phyloP scores from a whole-genome alignment of 1,140 invertebrate genomes.

The Bombyx mori region ASM3026992v2 NC_085129.1:6924501-6925000 shows the following conservation, averaged over 20 bases:
- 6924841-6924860: conserved; percentile 40
- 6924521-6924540: not conserved
- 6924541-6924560: not conserved
- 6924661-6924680: conserved; percentile 17
- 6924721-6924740: conserved; percentile 26
- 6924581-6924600: too few species aligned
- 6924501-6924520: not conserved
- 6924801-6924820: conserved; percentile 57
- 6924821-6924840: conserved; percentile 56
- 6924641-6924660: conserved; percentile 16
- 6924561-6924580: not conserved
- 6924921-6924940: conserved; percentile 67
- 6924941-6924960: conserved; percentile 55
- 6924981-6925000: conserved; percentile 47
- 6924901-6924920: conserved; percentile 68
- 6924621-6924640: conserved; percentile 5
- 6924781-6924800: conserved; percentile 39
- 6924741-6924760: conserved; percentile 47
- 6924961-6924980: conserved; percentile 39
- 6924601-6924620: not conserved
- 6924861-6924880: conserved; percentile 64
- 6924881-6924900: conserved; percentile 69
- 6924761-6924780: conserved; percentile 45
- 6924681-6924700: conserved; percentile 28
- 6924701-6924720: conserved; percentile 42